Percentiles rank a stretch among this genome's conserved stretches.
Conservation (phyloP, 2,113 vertebrate genomes). For the Paedocypris sp. region DNA sequence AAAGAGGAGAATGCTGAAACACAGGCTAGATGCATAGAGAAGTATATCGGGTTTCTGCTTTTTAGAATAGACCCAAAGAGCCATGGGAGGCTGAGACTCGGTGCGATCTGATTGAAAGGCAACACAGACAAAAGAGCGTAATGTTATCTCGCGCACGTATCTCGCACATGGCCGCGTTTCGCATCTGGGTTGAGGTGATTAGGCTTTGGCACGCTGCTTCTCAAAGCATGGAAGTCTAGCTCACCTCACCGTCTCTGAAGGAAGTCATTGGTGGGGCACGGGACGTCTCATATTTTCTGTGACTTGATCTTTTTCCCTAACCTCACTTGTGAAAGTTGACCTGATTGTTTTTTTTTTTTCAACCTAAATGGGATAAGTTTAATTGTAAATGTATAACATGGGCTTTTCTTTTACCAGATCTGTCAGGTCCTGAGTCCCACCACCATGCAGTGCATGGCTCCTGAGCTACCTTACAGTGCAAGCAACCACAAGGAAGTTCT, state of each 20-base stretch:
- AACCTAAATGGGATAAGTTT: too few species aligned
- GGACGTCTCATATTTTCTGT: constrained; percentile 14
- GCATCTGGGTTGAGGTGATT: constrained; percentile 48
- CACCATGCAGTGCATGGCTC: constrained; percentile 88
- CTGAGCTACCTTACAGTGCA: constrained; percentile 69
- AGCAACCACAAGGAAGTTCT: constrained; percentile 69
- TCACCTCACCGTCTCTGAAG: constrained; percentile 20
- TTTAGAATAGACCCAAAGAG: constrained; percentile 35
- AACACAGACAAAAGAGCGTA: constrained; percentile 51
- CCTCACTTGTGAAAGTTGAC: constrained; percentile 14
- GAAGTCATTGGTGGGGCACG: constrained; percentile 17
- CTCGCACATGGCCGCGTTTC: constrained; percentile 33
- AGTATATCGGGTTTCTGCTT: constrained; percentile 34
- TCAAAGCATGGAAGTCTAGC: constrained; percentile 13
- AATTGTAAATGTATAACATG: too few species aligned
- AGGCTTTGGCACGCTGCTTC: constrained; percentile 31
- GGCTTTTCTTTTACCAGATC: constrained; percentile 54
- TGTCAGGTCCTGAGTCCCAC: constrained; percentile 81
- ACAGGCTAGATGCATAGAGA: constrained; percentile 27
- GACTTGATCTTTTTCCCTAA: constrained; percentile 10
- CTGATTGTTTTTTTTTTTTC: too few species aligned
- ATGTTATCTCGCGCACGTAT: constrained; percentile 44
- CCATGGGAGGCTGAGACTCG: constrained; percentile 38
- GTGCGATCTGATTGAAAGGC: constrained; percentile 49
- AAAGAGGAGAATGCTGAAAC: constrained; percentile 28